Base-by-base conservation (phyloP, 2,797 vertebrate genomes). In the Pseudotriccus pelzelni region DNA sequence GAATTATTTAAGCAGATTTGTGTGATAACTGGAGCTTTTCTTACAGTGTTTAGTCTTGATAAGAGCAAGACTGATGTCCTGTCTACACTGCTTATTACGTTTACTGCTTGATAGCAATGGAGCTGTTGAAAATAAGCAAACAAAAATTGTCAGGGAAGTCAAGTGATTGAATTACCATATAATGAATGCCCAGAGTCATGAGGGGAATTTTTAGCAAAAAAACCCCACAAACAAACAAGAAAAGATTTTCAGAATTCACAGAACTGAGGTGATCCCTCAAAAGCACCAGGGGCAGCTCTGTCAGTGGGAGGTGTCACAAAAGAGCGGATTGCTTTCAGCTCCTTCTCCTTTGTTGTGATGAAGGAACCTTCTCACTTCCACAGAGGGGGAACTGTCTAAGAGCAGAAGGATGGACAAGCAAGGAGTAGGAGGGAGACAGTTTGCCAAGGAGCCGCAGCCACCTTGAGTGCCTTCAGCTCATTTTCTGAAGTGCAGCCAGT, bases 1-100 rank as follows among this genome's bases (percentile, higher is more conserved):
- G 93, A 94, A 90, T 88, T 81, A 69, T 75, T 93, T 91, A 84
- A 73, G 85, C 56, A 66, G 46, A 75, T 91, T 44, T 86, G 50
- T 79, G 62, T 47, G 62, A 36, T 90, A 90, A 60, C 27, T 63
- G 67, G 24, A 41, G 22, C 21, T 92, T 90, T 96, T 92, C 15
- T 87, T 44, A 8, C 41, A 37, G 44, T 27, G 19, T 95, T 93
- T 77, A 73, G 82, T 55, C 75, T 52, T 60, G 41, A 70, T 77
- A 78, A 80, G 72, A 70, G 32, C 30, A 87, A 87, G 89, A 86
- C 53, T 36, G 84, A 91, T 88, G 79, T 78, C 58, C 73, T 86
- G 24, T 43, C 79, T 80, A 16, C 41, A 17, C 41, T 50, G 58
- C 56, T 93, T 80, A 77, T 91, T 66, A 34, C 39, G 46, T 91